These are phyloP conservation scores for Microctenopoma steveboyesi DNA, from an alignment of 2,797 vertebrate genomes.

Conservation along the genomic window DNA sequence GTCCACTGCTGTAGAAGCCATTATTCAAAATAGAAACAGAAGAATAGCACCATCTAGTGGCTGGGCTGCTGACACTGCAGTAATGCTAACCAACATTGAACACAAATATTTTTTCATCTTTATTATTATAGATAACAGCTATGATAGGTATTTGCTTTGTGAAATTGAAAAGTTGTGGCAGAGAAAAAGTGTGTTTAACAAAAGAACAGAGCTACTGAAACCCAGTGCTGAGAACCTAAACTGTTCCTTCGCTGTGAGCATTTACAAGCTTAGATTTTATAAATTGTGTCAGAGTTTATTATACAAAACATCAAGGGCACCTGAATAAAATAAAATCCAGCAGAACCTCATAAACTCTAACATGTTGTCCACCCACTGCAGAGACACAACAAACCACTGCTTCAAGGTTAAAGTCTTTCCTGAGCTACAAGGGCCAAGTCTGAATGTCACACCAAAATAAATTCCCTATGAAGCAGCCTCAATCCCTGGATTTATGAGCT, in stretches of 20 bases:
- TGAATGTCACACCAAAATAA: constrained; percentile 15
- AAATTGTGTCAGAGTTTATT: not conserved
- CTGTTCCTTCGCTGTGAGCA: not conserved
- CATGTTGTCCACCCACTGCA: not conserved
- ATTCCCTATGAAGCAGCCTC: constrained; percentile 12
- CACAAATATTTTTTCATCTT: not conserved
- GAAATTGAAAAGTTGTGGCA: not conserved
- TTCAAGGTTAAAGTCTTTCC: constrained; percentile 2
- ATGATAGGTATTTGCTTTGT: not conserved
- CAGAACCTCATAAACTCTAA: not conserved
- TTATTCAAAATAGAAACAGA: not conserved
- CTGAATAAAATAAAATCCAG: not conserved
- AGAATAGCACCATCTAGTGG: constrained; percentile 44
- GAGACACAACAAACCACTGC: not conserved
- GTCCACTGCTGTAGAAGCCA: too few species aligned
- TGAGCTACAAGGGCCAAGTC: not conserved
- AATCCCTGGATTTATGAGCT: constrained; percentile 13
- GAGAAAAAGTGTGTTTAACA: not conserved
- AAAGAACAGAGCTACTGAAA: not conserved
- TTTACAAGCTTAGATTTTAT: not conserved
- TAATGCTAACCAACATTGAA: not conserved
- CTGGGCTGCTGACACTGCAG: not conserved
- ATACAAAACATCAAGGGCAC: not conserved
- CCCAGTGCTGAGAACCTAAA: not conserved
- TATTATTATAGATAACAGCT: not conserved